Base-by-base conservation (phyloP, 2,113 vertebrate genomes). In the Notechis scutatus region DNA sequence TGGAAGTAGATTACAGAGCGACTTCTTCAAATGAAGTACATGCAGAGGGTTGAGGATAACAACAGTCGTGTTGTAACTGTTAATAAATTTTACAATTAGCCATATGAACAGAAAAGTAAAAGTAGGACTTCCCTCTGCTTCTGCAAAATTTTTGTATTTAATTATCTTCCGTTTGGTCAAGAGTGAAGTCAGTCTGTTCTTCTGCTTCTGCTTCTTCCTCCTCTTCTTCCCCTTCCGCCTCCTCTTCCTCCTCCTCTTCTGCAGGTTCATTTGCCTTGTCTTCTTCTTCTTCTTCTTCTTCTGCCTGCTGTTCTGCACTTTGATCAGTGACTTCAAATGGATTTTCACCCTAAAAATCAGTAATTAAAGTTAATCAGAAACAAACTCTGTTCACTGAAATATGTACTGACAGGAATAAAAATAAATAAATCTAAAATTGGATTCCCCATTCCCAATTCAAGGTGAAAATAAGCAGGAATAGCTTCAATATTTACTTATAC, bases 251-350 rank as follows among this genome's bases (percentile, higher is more conserved):
- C 18, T 97, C 97, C 9, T 96, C 97, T 90, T 97, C 97, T 93
- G 85, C 96, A 87, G 97, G 96, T 42, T 97, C 97, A 47, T 97
- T 97, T 39, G 96, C 96, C 94, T 98, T 98, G n/a, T 47, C 47
- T 47, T 50, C 47, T 50, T 50, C 47, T 97, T 59, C 57, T 59
- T 59, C 97, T 85, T 98, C 97, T 88, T 98, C 97, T 26, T 97
- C 97, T 0, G 92, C 5, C 94, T 97, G 97, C 93, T 97, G 97
- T 93, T 97, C 97, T 93, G 97, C 97, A 95, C 96, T 94, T 90
- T 97, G 97, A 95, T 97, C 97, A 91, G 95, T 97, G 87, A 95
- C 94, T 95, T 98, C 98, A 97, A 98, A 99, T 91, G 98, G 98
- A 97, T 98, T 98, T 95, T 98, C 98, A 96, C 98, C 98, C 98